phyloP scores from a whole-genome alignment of 2,113 vertebrate species.

The Acrocephalus kingi region DNA sequence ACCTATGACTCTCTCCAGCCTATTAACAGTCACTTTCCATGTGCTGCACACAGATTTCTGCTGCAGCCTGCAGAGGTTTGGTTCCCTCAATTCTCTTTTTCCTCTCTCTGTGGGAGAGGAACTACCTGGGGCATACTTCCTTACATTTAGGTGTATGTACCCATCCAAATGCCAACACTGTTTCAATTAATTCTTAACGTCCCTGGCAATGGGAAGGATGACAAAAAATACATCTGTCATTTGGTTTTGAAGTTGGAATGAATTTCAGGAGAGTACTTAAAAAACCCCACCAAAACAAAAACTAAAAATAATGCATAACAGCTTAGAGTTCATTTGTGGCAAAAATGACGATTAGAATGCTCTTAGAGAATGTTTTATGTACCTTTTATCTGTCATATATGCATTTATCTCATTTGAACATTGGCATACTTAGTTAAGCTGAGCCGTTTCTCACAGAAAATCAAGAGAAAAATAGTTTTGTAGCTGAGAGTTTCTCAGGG shows the following conservation, averaged over 20 bases:
- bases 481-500: neutral
- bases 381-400: neutral
- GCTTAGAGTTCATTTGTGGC: neutral
- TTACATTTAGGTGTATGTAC: neutral
- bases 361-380: neutral
- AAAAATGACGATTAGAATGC: neutral
- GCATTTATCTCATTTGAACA: neutral
- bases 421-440: neutral
- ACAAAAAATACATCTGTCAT: neutral
- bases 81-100: neutral
- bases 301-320: neutral
- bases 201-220: neutral
- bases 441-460: neutral
- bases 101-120: neutral
- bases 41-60: neutral
- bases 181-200: neutral
- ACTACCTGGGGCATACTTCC: neutral
- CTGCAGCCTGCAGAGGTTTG: neutral
- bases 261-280: neutral
- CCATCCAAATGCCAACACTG: neutral
- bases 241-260: neutral
- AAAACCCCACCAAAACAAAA: neutral
- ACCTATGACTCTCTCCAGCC: neutral
- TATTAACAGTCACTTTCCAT: neutral
- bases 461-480: neutral